Evolutionary conservation across 2,113 vertebrate genomes (phyloP).

Genomic region (Gorsachius goisagi): DNA sequence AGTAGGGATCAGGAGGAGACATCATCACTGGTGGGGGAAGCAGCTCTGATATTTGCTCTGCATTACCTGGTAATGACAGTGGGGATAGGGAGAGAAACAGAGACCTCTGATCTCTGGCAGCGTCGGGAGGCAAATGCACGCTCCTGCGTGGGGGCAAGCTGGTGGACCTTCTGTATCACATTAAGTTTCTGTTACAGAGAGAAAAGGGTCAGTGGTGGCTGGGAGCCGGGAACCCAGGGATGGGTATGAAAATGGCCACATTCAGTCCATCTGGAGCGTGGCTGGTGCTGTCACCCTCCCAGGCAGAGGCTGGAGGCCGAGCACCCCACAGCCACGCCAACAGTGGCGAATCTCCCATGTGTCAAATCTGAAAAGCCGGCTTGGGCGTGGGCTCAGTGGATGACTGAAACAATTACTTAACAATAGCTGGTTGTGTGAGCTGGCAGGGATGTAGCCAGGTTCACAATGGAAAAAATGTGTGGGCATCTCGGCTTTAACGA

Average conservation of each 20-base stretch:
- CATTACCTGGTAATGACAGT: background rate
- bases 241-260: background rate
- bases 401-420: constrained; percentile 61
- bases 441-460: constrained; percentile 53
- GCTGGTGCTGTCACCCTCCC: background rate
- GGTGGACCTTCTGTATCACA: background rate
- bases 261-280: background rate
- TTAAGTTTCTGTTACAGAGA: background rate
- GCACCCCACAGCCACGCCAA: background rate
- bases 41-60: background rate
- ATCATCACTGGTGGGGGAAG: background rate
- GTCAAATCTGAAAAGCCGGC: constrained; percentile 17
- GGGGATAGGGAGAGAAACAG: background rate
- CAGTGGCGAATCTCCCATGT: background rate
- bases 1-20: background rate
- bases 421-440: constrained; percentile 51
- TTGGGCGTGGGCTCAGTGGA: constrained; percentile 40
- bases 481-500: background rate
- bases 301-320: background rate
- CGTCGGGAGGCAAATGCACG: background rate
- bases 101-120: background rate
- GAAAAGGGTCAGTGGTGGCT: background rate
- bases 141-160: background rate
- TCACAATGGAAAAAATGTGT: constrained; percentile 59
- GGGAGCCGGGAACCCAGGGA: background rate